Base-by-base conservation (phyloP, 1,140 invertebrate genomes). In the Drosophila paulistorum region DNA sequence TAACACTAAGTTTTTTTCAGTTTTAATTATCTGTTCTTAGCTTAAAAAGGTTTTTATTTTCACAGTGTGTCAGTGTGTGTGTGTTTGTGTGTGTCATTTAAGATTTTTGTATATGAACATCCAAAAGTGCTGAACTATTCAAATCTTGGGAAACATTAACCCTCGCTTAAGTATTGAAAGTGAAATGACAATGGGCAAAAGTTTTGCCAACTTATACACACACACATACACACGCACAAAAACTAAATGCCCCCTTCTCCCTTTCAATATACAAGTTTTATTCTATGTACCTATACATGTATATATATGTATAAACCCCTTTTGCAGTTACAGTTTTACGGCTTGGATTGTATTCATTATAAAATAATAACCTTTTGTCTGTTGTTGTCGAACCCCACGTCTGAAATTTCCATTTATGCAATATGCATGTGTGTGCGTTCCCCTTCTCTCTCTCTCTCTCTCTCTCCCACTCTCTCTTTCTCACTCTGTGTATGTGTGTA, bases 1-100 rank as follows among this genome's bases (percentile, higher is more conserved):
- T 92, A 96, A 94, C 95, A 97, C 96, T 96, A 93, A 83, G 94
- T 93, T 93, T 94, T 94, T 95, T 90, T 90, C 87, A 86, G 90
- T 91, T 90, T 90, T 92, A 79, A 90, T 91, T 92, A 79, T 87
- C 91, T 91, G 91, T 90, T 77, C 91, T 92, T 91, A 91, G 84
- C 81, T 59, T 91, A 71, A 62, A 84, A 81, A 84, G 67, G 79
- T 73, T 61, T 35, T 68, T 70, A 77, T 69, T 58, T 41, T 20
- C 14, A 7, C 45, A 17, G 51, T 41, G 63, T 74, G 26, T 62
- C 13, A 54, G 20, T 59, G 11, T 71, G n/a, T 51, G 26, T 61
- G 51, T 45, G 68, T 68, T 54, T 70, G 7, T 45, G 58, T 77
- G 0, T 20, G 3, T 39, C 30, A 23, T 11, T 54, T 45, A 33